Percentiles rank a stretch among this genome's conserved stretches.
phyloP scores from a whole-genome alignment of 2,888 invertebrate genomes.

The Archips xylosteana region DNA sequence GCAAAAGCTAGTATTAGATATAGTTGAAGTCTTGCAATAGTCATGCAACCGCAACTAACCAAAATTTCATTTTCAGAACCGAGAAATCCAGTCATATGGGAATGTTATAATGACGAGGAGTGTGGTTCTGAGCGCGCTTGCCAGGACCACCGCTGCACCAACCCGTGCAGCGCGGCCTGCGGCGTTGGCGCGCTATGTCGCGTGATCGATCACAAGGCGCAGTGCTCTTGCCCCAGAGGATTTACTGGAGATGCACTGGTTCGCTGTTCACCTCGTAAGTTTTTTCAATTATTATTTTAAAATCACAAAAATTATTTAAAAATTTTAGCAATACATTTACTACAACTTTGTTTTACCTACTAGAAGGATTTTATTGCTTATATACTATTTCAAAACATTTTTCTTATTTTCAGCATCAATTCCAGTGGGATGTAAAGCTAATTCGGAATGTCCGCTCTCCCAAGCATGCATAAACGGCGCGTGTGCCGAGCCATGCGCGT shows the following conservation, averaged over 20 bases:
- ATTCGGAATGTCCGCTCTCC: conserved; percentile 92
- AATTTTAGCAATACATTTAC: too few species aligned
- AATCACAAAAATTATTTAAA: too few species aligned
- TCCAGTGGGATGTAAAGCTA: conserved; percentile 89
- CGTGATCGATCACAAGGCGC: conserved; percentile 89
- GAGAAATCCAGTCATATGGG: conserved; percentile 78
- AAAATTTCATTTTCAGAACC: conserved; percentile 64
- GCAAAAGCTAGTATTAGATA: too few species aligned
- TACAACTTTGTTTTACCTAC: not conserved
- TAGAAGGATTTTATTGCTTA: not conserved
- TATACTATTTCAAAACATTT: conserved; percentile 13
- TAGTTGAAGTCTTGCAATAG: not conserved
- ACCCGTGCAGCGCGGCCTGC: conserved; percentile 92
- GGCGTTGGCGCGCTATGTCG: conserved; percentile 93
- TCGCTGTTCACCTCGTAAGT: conserved; percentile 93
- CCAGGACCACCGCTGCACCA: conserved; percentile 90
- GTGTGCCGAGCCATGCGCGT: conserved; percentile 94
- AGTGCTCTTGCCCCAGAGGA: conserved; percentile 93
- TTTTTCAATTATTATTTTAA: not conserved
- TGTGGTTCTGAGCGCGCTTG: conserved; percentile 91
- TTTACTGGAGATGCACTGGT: conserved; percentile 90
- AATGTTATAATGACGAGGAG: conserved; percentile 92
- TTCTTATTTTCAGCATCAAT: conserved; percentile 82
- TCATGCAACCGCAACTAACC: not conserved
- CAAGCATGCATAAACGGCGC: conserved; percentile 93